These are phyloP conservation scores for Drosophila bunnanda DNA, from an alignment of 2,888 invertebrate species.

Conservation along the genomic window DNA sequence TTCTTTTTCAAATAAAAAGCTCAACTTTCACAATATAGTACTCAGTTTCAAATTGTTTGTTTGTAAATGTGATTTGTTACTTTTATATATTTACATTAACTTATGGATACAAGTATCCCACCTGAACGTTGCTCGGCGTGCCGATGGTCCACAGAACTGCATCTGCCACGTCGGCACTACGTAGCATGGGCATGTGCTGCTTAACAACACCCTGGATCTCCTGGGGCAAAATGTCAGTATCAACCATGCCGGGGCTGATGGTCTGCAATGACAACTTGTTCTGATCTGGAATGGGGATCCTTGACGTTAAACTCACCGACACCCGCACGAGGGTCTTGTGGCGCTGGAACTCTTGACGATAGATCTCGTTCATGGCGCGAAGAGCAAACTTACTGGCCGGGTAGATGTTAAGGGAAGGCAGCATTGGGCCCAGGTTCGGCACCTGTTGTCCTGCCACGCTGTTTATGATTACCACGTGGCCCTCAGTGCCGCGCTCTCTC, in stretches of 20 bases:
- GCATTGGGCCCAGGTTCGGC: conserved; percentile 77
- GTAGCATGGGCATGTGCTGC: conserved; percentile 78
- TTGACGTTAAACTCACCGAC: conserved; percentile 73
- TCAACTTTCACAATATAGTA: too few species aligned
- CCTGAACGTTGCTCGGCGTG: conserved; percentile 83
- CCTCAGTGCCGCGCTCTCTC: conserved; percentile 84
- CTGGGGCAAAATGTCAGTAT: conserved; percentile 81
- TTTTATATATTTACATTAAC: too few species aligned
- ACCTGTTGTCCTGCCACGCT: conserved; percentile 84
- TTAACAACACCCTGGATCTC: conserved; percentile 77
- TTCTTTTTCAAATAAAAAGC: neutral
- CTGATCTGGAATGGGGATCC: too few species aligned
- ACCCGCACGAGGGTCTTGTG: conserved; percentile 82
- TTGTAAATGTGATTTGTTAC: too few species aligned
- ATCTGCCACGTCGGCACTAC: conserved; percentile 81
- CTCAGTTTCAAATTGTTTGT: too few species aligned
- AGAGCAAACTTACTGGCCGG: conserved; percentile 84
- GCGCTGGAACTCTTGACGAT: conserved; percentile 83
- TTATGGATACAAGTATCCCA: too few species aligned
- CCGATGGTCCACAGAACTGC: conserved; percentile 81
- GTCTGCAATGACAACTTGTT: conserved; percentile 59
- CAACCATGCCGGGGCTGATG: conserved; percentile 82
- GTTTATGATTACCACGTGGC: conserved; percentile 86
- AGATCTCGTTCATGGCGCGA: conserved; percentile 84
- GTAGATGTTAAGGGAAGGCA: conserved; percentile 84